Conservation (phyloP, 2,797 vertebrate genomes). For the Pangasius sanitwongsei region DNA sequence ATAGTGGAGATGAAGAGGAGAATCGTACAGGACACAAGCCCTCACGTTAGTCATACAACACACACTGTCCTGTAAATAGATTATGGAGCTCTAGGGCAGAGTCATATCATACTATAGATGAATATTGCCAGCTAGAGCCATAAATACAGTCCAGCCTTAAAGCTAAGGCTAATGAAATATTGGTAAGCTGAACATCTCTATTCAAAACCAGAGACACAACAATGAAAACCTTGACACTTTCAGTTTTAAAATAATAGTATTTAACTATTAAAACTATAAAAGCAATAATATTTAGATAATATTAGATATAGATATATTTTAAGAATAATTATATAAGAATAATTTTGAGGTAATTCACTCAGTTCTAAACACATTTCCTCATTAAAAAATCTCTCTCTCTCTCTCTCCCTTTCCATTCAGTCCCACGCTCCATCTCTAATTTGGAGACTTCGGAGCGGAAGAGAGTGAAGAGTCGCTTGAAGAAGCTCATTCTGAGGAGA, state of each 20-base stretch:
- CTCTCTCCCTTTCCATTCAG: slow-evolving; percentile 56
- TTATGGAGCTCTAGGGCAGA: background rate
- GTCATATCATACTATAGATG: background rate
- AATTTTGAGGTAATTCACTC: background rate
- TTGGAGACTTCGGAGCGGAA: slow-evolving; percentile 82
- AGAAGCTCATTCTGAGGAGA: slow-evolving; percentile 85
- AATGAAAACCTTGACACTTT: background rate
- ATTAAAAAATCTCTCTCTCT: background rate
- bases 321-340: background rate
- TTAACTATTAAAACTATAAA: background rate
- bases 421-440: slow-evolving; percentile 77
- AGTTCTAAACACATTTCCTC: background rate
- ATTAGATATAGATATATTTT: background rate
- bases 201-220: background rate
- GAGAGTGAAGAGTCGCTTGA: slow-evolving; percentile 84
- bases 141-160: background rate
- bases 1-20: slow-evolving; percentile 87
- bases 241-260: background rate
- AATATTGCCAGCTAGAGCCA: background rate
- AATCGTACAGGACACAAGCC: slow-evolving; percentile 57
- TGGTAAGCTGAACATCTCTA: background rate
- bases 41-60: slow-evolving; percentile 67
- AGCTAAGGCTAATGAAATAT: background rate
- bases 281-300: background rate
- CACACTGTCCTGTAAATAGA: background rate